Evolutionary conservation across 2,888 invertebrate species (phyloP).

Genomic region (Odontothrips loti): DNA sequence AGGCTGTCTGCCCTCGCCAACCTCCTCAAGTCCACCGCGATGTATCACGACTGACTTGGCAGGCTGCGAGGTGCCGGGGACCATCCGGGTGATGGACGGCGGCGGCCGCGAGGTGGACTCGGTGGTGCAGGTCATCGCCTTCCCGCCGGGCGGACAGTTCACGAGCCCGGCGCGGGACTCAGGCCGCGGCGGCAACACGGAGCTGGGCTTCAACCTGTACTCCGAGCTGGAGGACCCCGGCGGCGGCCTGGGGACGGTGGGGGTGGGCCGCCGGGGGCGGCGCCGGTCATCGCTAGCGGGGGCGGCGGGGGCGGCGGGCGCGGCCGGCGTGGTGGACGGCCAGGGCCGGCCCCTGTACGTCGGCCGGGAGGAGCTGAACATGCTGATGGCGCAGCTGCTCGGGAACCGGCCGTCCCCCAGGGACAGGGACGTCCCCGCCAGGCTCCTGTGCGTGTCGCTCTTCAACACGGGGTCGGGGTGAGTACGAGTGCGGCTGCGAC

Average conservation of each 20-base stretch:
- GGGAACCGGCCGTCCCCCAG: slow-evolving; percentile 30
- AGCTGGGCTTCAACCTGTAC: slow-evolving; percentile 36
- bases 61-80: slow-evolving; percentile 37
- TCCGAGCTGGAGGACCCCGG: slow-evolving; percentile 1
- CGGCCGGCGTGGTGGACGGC: neutral
- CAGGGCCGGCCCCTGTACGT: slow-evolving; percentile 29
- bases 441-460: slow-evolving; percentile 8
- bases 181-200: slow-evolving; percentile 33
- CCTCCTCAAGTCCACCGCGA: too few species aligned
- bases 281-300: slow-evolving; percentile 7
- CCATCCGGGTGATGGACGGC: slow-evolving; percentile 34
- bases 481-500: neutral
- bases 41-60: too few species aligned
- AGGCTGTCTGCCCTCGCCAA: neutral
- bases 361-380: slow-evolving; percentile 35
- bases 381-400: slow-evolving; percentile 35
- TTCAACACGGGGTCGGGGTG: neutral
- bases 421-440: slow-evolving; percentile 5
- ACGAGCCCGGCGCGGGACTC: slow-evolving; percentile 31
- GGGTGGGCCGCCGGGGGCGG: neutral
- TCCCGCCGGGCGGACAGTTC: slow-evolving; percentile 34
- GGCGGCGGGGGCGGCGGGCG: neutral
- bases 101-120: slow-evolving; percentile 28
- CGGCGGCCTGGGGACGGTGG: neutral
- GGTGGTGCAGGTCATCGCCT: slow-evolving; percentile 31